Percentiles rank a stretch among this genome's conserved stretches.
These are phyloP conservation scores for Tachystola acroxantha DNA, from an alignment of 2,888 invertebrate species.

Conservation along the genomic window DNA sequence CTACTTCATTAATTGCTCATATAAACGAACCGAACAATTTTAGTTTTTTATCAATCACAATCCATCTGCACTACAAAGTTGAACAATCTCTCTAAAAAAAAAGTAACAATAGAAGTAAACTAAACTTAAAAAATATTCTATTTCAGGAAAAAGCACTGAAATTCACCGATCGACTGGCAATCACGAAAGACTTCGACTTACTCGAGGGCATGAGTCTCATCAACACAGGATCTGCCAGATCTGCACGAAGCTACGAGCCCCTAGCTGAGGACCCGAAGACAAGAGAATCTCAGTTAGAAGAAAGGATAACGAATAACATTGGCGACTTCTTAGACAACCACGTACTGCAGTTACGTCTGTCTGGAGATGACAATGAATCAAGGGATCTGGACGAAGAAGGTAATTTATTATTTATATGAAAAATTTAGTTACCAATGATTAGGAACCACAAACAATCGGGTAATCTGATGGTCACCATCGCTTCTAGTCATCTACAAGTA, in stretches of 20 bases:
- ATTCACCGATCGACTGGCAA: constrained; percentile 77
- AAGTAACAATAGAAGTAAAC: too few species aligned
- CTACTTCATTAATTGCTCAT: too few species aligned
- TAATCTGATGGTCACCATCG: too few species aligned
- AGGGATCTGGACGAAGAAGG: constrained; percentile 69
- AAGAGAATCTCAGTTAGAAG: constrained; percentile 62
- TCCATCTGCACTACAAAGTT: too few species aligned
- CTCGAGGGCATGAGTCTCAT: constrained; percentile 71
- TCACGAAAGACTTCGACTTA: constrained; percentile 69
- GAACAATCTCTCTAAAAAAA: too few species aligned
- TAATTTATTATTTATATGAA: constrained; percentile 22
- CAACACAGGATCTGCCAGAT: constrained; percentile 70
- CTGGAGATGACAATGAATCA: constrained; percentile 52
- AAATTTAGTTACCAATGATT: too few species aligned
- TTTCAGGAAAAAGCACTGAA: constrained; percentile 79
- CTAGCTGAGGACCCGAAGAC: constrained; percentile 61
- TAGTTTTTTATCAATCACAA: too few species aligned
- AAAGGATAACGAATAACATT: constrained; percentile 62
- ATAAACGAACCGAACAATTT: too few species aligned
- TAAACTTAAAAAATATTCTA: neutral
- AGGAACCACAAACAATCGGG: too few species aligned
- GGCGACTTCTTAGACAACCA: constrained; percentile 67
- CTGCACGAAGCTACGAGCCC: constrained; percentile 65
- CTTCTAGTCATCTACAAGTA: too few species aligned
- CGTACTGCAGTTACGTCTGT: constrained; percentile 63